Conservation (phyloP, 92 coral and sea anemone species). For the Plumapathes pennacea region DNA sequence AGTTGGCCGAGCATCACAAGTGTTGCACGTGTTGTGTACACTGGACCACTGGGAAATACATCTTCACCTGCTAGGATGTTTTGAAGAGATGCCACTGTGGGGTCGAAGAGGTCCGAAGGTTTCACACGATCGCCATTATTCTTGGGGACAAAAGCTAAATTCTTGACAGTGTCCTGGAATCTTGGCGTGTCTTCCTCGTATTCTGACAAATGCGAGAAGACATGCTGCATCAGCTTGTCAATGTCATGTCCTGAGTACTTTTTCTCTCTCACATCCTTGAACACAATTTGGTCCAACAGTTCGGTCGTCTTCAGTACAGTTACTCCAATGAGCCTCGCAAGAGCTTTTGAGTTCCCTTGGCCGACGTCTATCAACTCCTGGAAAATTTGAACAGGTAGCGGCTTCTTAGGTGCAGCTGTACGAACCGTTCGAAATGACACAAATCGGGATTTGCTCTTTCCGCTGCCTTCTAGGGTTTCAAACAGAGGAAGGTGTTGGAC, state of each 20-base stretch:
- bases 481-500: slow-evolving; percentile 49
- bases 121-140: slow-evolving; percentile 29
- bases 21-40: slow-evolving; percentile 14
- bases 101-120: slow-evolving; percentile 60
- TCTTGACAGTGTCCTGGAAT: slow-evolving; percentile 11
- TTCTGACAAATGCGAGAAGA: slow-evolving; percentile 27
- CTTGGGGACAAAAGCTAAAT: slow-evolving; percentile 51
- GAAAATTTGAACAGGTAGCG: slow-evolving; percentile 25
- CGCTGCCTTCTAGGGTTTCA: slow-evolving; percentile 34
- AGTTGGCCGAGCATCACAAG: slow-evolving; percentile 26
- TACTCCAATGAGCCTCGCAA: slow-evolving; percentile 42
- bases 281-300: slow-evolving; percentile 25
- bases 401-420: slow-evolving; percentile 39
- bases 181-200: slow-evolving; percentile 6
- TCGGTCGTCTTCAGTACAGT: slow-evolving; percentile 12
- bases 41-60: slow-evolving; percentile 41
- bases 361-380: slow-evolving; percentile 43
- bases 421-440: slow-evolving; percentile 33
- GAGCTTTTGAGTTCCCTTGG: slow-evolving; percentile 20
- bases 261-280: slow-evolving; percentile 18
- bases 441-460: slow-evolving; percentile 15
- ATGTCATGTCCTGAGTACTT: slow-evolving; percentile 45
- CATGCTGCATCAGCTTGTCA: slow-evolving; percentile 38
- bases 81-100: slow-evolving; percentile 14
- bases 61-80: slow-evolving; percentile 43